These are phyloP conservation scores for Darevskia nairensis DNA, from an alignment of 2,797 vertebrate genomes.

Conservation along the genomic window DNA sequence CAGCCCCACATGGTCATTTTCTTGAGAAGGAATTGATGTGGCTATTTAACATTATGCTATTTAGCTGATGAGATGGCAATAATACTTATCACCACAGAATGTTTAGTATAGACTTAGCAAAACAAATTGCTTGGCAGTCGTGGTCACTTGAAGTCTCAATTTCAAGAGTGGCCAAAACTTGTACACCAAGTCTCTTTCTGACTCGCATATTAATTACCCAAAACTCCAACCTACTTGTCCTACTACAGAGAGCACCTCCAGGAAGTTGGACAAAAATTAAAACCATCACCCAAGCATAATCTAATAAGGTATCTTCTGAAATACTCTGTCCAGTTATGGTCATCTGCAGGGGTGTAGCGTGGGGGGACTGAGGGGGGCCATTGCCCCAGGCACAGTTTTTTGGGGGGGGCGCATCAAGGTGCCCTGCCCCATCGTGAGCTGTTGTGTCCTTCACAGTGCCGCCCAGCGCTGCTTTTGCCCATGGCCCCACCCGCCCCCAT, in stretches of 20 bases:
- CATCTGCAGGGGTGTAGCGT: background rate
- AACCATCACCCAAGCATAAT: background rate
- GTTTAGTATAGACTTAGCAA: slow-evolving; percentile 3
- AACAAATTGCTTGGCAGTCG: slow-evolving; percentile 31
- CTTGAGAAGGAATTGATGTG: slow-evolving; percentile 23
- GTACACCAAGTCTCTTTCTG: background rate
- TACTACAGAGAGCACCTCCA: background rate
- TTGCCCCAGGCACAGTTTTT: no score
- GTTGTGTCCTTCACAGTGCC: no score
- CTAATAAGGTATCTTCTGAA: background rate
- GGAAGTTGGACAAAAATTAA: background rate
- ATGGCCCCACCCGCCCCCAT: no score
- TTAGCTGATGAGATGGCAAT: background rate
- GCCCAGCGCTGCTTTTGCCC: no score
- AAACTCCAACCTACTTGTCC: background rate
- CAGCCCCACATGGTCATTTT: background rate
- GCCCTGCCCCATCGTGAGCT: no score
- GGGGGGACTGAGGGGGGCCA: no score
- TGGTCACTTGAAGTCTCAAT: background rate
- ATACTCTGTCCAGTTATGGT: background rate
- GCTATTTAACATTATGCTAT: background rate
- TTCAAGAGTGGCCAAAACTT: background rate
- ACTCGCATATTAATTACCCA: background rate
- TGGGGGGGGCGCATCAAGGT: no score
- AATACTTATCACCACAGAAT: slow-evolving; percentile 3